These are phyloP conservation scores for Eutolmus rufibarbis DNA, from an alignment of 2,888 invertebrate species.

Conservation along the genomic window DNA sequence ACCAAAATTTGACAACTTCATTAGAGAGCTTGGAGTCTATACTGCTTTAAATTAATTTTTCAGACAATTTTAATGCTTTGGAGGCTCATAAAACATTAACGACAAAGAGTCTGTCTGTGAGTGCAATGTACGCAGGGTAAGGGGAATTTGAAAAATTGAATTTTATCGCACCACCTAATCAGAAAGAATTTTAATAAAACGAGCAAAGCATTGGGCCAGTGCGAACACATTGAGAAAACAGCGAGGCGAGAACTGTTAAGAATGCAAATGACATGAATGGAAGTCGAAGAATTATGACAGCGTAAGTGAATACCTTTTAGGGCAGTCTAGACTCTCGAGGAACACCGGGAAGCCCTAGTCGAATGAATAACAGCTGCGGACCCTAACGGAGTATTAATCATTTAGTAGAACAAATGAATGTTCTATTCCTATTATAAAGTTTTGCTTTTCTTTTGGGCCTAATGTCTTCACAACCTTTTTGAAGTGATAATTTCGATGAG, in stretches of 20 bases:
- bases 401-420: background rate
- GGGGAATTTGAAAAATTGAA: slow-evolving; percentile 12
- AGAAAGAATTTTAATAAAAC: slow-evolving; percentile 23
- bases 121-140: background rate
- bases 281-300: slow-evolving; percentile 36
- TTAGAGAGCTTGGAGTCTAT: background rate
- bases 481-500: background rate
- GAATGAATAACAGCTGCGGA: background rate
- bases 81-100: slow-evolving; percentile 33
- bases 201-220: background rate
- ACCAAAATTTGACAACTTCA: slow-evolving; percentile 37
- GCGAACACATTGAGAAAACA: background rate
- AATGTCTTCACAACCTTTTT: background rate
- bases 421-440: background rate
- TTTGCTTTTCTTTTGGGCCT: background rate
- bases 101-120: slow-evolving; percentile 4
- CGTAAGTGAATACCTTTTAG: slow-evolving; percentile 21
- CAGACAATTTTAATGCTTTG: slow-evolving; percentile 4
- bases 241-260: slow-evolving; percentile 7
- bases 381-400: slow-evolving; percentile 16
- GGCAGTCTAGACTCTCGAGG: background rate
- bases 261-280: slow-evolving; percentile 27
- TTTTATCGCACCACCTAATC: slow-evolving; percentile 20
- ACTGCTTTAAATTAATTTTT: slow-evolving; percentile 21
- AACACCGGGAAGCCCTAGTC: background rate